Evolutionary conservation across 2,113 vertebrate genomes (phyloP).

Genomic region (Syngnathus scovelli): DNA sequence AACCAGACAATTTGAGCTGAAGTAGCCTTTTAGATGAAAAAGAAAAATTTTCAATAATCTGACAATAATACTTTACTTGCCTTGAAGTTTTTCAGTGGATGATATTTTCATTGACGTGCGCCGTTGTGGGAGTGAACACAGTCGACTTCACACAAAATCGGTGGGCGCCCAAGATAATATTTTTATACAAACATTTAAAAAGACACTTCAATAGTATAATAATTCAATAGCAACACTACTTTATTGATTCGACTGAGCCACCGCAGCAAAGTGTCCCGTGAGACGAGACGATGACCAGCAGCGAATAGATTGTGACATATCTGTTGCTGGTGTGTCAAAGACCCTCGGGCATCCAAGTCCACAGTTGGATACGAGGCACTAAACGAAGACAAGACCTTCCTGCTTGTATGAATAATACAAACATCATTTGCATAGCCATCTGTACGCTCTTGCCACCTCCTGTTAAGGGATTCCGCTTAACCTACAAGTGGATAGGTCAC

Average conservation of each 20-base stretch:
- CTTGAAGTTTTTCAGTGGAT: not conserved
- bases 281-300: not conserved
- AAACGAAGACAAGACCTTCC: not conserved
- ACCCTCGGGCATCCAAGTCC: not conserved
- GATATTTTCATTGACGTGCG: not conserved
- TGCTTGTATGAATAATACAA: not conserved
- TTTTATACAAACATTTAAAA: not conserved
- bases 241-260: not conserved
- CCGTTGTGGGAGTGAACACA: no score
- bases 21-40: no score
- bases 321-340: not conserved
- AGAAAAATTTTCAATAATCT: no score
- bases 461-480: not conserved
- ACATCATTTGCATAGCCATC: conserved; percentile 1
- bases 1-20: no score
- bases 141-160: no score
- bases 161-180: no score
- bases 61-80: not conserved
- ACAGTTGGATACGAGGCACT: not conserved
- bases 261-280: not conserved
- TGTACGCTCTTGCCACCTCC: not conserved
- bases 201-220: not conserved
- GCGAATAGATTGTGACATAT: not conserved
- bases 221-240: not conserved
- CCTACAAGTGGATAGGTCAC: not conserved